Conservation (phyloP, 2,888 invertebrate species). For the Amiota minor region DNA sequence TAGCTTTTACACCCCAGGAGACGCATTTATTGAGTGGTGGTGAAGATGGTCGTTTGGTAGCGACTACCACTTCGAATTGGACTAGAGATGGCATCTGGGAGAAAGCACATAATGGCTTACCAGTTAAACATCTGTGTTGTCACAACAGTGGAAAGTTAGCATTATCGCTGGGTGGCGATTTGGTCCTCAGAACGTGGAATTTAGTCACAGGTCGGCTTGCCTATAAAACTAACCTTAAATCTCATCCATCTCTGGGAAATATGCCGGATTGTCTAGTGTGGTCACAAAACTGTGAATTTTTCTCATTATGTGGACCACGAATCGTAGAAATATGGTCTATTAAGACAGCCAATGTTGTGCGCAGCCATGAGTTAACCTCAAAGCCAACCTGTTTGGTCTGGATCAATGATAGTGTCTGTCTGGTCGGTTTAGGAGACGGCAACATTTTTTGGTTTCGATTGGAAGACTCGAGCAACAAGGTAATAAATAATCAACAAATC, state of each 20-base stretch:
- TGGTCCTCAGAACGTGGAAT: conserved; percentile 93
- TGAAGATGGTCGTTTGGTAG: conserved; percentile 87
- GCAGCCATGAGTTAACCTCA: conserved; percentile 79
- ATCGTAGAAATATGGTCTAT: conserved; percentile 87
- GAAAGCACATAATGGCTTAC: conserved; percentile 86
- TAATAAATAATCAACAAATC: too few relatives aligned
- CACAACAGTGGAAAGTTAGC: conserved; percentile 94
- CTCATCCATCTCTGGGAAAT: conserved; percentile 75
- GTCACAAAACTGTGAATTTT: conserved; percentile 83
- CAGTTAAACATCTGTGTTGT: conserved; percentile 83
- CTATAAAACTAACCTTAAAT: conserved; percentile 89
- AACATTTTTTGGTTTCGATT: conserved; percentile 77
- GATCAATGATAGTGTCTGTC: conserved; percentile 78
- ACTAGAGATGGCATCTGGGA: conserved; percentile 87
- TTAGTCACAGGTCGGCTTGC: conserved; percentile 92
- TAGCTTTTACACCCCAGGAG: conserved; percentile 84
- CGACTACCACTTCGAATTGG: conserved; percentile 89
- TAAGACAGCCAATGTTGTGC: conserved; percentile 82
- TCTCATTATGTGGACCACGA: conserved; percentile 82
- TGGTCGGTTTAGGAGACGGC: conserved; percentile 85
- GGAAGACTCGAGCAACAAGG: neutral
- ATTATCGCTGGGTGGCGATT: conserved; percentile 88
- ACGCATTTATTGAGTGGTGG: conserved; percentile 88
- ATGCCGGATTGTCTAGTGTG: conserved; percentile 77
- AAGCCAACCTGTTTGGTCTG: conserved; percentile 84